phyloP scores from a whole-genome alignment of 2,797 vertebrate species.

The Gouania willdenowi region DNA sequence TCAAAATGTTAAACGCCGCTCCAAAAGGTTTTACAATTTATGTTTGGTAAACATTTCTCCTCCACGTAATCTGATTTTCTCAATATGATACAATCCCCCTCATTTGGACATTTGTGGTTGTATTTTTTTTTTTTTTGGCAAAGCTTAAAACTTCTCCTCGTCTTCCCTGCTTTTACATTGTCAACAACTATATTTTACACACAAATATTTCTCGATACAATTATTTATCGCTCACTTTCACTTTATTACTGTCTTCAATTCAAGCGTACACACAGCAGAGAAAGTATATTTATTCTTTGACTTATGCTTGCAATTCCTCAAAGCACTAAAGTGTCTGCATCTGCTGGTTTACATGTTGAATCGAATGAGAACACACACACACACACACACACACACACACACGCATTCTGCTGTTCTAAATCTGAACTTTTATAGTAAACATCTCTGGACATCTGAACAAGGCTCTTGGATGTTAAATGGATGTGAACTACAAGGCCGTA shows the following conservation, averaged over 20 bases:
- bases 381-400: slow-evolving; percentile 34
- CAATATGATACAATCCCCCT: too few species aligned
- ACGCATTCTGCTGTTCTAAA: slow-evolving; percentile 68
- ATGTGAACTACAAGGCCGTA: slow-evolving; percentile 69
- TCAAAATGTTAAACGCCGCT: too few species aligned
- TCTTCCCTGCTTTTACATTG: too few species aligned
- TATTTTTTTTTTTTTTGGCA: too few species aligned
- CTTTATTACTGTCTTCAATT: slow-evolving; percentile 17
- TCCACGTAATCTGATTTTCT: too few species aligned
- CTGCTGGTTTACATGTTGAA: slow-evolving; percentile 61
- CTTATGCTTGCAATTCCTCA: slow-evolving; percentile 55
- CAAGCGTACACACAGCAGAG: slow-evolving; percentile 10
- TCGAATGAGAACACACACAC: slow-evolving; percentile 63
- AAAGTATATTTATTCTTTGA: slow-evolving; percentile 58
- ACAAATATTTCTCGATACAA: slow-evolving; percentile 16
- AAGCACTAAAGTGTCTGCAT: slow-evolving; percentile 63
- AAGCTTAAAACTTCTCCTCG: too few species aligned
- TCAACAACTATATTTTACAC: background rate
- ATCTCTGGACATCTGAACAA: slow-evolving; percentile 69
- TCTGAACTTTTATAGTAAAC: slow-evolving; percentile 78
- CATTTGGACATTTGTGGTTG: too few species aligned
- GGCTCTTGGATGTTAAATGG: slow-evolving; percentile 65
- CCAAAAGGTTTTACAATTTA: too few species aligned
- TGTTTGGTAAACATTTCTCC: too few species aligned
- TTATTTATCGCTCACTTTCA: slow-evolving; percentile 12